Conservation (phyloP, 2,113 vertebrate species). For the Cyphomyrus discorhynchus region DNA sequence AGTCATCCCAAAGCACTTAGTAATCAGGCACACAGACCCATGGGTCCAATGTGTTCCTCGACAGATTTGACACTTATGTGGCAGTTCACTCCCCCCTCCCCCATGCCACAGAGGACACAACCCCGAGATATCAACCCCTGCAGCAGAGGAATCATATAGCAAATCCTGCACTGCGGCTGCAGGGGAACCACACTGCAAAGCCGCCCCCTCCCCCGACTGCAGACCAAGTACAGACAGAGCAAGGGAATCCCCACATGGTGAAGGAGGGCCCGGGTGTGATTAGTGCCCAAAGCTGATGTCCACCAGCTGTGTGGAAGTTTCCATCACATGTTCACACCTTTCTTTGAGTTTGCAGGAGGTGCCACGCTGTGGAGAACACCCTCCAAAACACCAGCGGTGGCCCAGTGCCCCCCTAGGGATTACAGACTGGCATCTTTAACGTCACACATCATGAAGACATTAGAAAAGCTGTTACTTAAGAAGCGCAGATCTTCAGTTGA, state of each 20-base stretch:
- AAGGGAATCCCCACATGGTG: not conserved
- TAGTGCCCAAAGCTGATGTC: not conserved
- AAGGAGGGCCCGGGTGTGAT: not conserved
- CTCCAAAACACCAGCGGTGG: not conserved
- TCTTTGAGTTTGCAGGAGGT: not conserved
- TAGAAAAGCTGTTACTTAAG: not conserved
- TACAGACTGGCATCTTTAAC: not conserved
- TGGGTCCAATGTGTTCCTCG: not conserved
- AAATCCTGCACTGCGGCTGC: no score
- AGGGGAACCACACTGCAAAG: no score
- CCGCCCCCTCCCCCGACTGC: not conserved
- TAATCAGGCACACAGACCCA: not conserved
- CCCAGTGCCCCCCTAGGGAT: not conserved
- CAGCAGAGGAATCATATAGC: no score
- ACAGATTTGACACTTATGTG: not conserved
- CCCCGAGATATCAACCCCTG: not conserved
- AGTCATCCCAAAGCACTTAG: no score
- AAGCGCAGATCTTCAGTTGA: not conserved
- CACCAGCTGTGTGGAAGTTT: not conserved
- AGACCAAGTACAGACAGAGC: not conserved
- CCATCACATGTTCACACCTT: not conserved
- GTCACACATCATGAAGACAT: not conserved
- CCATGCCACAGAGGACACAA: not conserved
- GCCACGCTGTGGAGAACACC: not conserved
- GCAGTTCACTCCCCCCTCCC: not conserved